Evolutionary conservation across 1,140 invertebrate genomes (phyloP).

Genomic region (Cepaea nemoralis): DNA sequence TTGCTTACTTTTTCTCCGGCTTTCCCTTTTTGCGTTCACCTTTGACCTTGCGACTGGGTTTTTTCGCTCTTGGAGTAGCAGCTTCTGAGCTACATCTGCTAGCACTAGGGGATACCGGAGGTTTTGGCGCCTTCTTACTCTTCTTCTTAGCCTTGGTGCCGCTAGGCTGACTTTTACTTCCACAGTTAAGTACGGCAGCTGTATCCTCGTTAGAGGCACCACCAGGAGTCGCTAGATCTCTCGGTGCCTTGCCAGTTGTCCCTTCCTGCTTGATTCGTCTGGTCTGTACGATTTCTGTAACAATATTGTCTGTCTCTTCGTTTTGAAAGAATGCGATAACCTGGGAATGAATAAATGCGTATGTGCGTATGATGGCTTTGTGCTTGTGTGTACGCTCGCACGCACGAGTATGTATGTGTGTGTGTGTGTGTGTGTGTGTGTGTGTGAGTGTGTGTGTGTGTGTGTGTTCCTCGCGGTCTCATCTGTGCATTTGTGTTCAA

Average conservation of each 20-base stretch:
- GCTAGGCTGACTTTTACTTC: background rate
- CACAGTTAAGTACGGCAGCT: background rate
- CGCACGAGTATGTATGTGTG: background rate
- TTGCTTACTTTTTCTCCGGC: background rate
- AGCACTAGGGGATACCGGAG: background rate
- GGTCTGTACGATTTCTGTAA: background rate
- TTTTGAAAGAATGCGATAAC: background rate
- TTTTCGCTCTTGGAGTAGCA: background rate
- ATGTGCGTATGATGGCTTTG: too few species aligned
- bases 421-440: constrained; percentile 30
- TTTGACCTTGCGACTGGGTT: background rate
- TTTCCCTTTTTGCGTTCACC: background rate
- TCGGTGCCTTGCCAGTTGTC: background rate
- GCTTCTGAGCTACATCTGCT: background rate
- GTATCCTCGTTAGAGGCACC: background rate
- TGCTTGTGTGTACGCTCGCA: too few species aligned
- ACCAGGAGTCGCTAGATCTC: background rate
- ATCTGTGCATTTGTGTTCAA: too few species aligned
- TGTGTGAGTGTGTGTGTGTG: constrained; percentile 13
- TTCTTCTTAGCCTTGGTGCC: background rate
- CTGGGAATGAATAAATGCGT: too few species aligned
- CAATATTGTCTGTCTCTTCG: background rate
- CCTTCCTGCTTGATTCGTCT: background rate
- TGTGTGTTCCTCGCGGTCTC: too few species aligned
- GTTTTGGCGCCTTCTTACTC: background rate